Percentiles rank a stretch among this genome's conserved stretches.
Conservation (phyloP, 1,140 invertebrate genomes). For the Eueides isabella region DNA sequence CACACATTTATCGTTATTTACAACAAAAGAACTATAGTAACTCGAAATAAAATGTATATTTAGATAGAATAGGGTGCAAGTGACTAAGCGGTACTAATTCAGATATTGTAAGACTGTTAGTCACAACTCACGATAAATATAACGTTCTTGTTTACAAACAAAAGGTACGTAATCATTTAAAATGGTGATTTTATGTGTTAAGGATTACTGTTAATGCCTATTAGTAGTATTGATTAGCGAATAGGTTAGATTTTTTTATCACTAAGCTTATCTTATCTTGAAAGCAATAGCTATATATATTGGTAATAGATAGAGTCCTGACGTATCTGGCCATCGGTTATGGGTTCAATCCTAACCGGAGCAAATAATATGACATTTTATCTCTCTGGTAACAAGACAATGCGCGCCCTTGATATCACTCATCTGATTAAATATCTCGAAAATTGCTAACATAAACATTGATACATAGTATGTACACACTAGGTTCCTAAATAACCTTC, state of each 20-base stretch:
- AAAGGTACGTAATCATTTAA: constrained; percentile 29
- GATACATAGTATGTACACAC: too few relatives aligned
- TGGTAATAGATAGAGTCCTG: too few relatives aligned
- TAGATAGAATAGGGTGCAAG: constrained; percentile 21
- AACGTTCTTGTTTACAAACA: constrained; percentile 61
- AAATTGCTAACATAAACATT: too few relatives aligned
- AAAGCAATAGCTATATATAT: neutral
- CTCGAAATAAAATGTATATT: constrained; percentile 29
- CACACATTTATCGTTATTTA: constrained; percentile 13
- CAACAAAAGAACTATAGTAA: constrained; percentile 17
- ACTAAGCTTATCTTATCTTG: neutral
- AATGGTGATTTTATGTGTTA: neutral
- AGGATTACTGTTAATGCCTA: neutral
- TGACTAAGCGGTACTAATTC: constrained; percentile 56
- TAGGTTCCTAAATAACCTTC: too few relatives aligned
- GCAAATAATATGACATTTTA: too few relatives aligned
- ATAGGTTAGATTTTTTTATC: neutral
- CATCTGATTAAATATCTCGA: too few relatives aligned
- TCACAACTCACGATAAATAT: constrained; percentile 54
- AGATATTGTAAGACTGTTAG: constrained; percentile 42
- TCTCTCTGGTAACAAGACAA: too few relatives aligned
- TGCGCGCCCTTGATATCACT: too few relatives aligned
- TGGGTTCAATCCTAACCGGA: too few relatives aligned
- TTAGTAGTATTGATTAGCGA: neutral
- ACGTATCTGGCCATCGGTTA: too few relatives aligned